phyloP scores from a whole-genome alignment of 1,140 invertebrate genomes.

The Caligus rogercresseyi region DNA sequence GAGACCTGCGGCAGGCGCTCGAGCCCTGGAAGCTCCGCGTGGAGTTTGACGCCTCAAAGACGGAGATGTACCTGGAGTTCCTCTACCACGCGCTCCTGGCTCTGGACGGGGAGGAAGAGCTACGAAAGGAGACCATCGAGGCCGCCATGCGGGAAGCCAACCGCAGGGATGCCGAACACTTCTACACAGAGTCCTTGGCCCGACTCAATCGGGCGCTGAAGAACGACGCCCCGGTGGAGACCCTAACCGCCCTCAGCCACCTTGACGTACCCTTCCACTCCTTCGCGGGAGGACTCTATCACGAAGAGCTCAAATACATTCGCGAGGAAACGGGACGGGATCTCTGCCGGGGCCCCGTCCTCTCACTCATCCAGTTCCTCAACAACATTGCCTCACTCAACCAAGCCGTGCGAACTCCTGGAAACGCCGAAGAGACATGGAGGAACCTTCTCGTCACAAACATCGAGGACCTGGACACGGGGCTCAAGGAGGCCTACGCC shows the following conservation, averaged over 20 bases:
- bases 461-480: slow-evolving; percentile 33
- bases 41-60: background rate
- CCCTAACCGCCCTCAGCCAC: background rate
- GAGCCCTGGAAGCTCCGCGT: background rate
- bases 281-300: slow-evolving; percentile 26
- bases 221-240: background rate
- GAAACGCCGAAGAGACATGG: slow-evolving; percentile 22
- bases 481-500: slow-evolving; percentile 39
- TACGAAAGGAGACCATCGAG: background rate
- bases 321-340: background rate
- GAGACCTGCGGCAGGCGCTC: background rate
- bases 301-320: background rate
- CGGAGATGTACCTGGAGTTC: background rate
- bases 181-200: background rate
- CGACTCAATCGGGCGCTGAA: background rate
- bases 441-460: background rate
- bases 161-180: background rate
- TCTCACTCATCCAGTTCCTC: background rate
- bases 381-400: background rate
- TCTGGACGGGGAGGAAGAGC: background rate
- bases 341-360: background rate
- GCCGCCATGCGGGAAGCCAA: background rate
- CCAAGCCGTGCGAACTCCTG: background rate
- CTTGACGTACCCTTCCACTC: background rate
- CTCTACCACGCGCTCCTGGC: background rate